Conservation (phyloP, 1,140 invertebrate genomes). For the Hypothenemus hampei region DNA sequence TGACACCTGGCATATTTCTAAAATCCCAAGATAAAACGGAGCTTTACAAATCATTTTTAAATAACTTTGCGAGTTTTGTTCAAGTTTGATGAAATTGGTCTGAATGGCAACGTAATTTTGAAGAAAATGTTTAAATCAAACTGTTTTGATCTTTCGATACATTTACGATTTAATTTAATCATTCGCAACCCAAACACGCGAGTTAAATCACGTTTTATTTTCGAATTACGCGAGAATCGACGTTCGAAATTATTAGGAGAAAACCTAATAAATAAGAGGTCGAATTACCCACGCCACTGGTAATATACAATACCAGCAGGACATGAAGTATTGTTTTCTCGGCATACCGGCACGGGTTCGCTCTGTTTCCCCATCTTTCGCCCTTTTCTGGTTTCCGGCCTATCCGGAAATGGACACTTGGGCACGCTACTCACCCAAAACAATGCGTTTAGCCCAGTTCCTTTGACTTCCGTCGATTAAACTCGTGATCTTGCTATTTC, state of each 20-base stretch:
- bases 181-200: too few relatives aligned
- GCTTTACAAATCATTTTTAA: too few relatives aligned
- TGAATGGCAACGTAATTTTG: slow-evolving; percentile 9
- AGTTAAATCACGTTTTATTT: not conserved
- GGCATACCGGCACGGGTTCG: slow-evolving; percentile 19
- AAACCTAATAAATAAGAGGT: too few relatives aligned
- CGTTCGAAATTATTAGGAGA: too few relatives aligned
- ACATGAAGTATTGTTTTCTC: slow-evolving; percentile 23
- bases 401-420: slow-evolving; percentile 30
- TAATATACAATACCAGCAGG: slow-evolving; percentile 16
- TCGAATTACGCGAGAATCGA: too few relatives aligned
- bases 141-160: slow-evolving; percentile 7
- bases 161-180: slow-evolving; percentile 4
- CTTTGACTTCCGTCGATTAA: slow-evolving; percentile 14
- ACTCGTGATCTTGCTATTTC: slow-evolving; percentile 29
- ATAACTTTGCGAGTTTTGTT: too few relatives aligned
- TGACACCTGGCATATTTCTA: too few relatives aligned
- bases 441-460: slow-evolving; percentile 29
- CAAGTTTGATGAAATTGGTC: not conserved
- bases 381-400: slow-evolving; percentile 31
- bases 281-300: slow-evolving; percentile 8
- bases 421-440: slow-evolving; percentile 30
- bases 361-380: slow-evolving; percentile 21
- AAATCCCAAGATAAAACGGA: too few relatives aligned
- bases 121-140: slow-evolving; percentile 2